Evolutionary conservation across 2,797 vertebrate genomes (phyloP).

Genomic region (Staurois parvus): DNA sequence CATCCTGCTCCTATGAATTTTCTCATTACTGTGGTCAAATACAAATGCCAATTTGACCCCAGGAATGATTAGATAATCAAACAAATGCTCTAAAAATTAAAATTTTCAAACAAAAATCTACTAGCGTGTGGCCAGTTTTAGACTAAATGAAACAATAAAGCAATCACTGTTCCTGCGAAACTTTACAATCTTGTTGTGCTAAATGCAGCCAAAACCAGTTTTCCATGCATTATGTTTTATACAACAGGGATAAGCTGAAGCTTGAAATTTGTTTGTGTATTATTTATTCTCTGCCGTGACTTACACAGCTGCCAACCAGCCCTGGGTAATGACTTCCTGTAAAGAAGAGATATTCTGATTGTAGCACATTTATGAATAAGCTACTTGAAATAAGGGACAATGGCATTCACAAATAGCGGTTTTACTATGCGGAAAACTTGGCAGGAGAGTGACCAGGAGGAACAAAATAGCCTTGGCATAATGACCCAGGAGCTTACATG

Average conservation of each 20-base stretch:
- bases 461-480: background rate
- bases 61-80: too few species aligned
- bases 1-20: too few species aligned
- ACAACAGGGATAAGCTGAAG: background rate
- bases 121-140: too few species aligned
- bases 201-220: background rate
- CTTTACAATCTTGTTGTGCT: too few species aligned
- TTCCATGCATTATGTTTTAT: background rate
- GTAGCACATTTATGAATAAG: background rate
- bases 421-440: background rate
- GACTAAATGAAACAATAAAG: too few species aligned
- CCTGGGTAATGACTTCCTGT: background rate
- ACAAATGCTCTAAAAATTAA: too few species aligned
- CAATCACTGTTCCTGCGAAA: too few species aligned
- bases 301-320: background rate
- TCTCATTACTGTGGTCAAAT: too few species aligned
- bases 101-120: too few species aligned
- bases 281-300: background rate
- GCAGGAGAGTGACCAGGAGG: background rate
- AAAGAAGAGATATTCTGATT: background rate
- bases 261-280: background rate
- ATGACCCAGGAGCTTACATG: background rate
- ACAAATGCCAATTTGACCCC: too few species aligned
- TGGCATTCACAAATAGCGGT: background rate
- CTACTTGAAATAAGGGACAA: background rate